Evolutionary conservation across 2,113 vertebrate species (phyloP), one percentile per base, ranked within the genome.

Genomic region (Euleptes europaea): DNA sequence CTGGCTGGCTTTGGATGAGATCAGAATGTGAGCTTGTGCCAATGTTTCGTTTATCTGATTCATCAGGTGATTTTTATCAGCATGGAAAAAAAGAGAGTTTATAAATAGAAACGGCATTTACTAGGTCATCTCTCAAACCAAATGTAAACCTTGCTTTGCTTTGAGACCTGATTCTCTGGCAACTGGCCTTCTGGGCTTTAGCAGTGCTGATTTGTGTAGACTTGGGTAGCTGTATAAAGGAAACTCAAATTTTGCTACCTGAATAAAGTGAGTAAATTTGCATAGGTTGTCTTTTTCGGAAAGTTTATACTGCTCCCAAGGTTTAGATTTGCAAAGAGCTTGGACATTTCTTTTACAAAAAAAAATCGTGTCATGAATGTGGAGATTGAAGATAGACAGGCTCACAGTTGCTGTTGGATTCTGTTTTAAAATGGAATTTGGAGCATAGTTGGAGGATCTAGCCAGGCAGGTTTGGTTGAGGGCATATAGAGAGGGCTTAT

Each of bases 1-100:
- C 40, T 26, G 86, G 70, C 82, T 86, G 65, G 87, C 72, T 88
- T 15, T 0, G 28, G 60, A 73, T 93, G 95, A 95, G 92, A 80
- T 93, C 91, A 92, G 90, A 84, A 47, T 0, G 0, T 81, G 85
- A 66, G 92, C 82, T 77, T 89, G 73, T 82, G 93, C 92, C 88
- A 88, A 85, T 78, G 83, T 44, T 89, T 75, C 78, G 69, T 67
- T 74, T 47, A 74, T 86, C 84, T 66, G 88, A 90, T 89, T 88
- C 91, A 88, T 90, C 90, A 89, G 88, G 84, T 92, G 84, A 87
- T 78, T 77, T 67, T 72, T 75, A 28, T 78, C 15, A 76, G 1
- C 5, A n/a, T 79, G 85, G 82, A 88, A 21, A 31, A n/a, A 49
- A 13, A 44, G 11, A 35, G 15, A 42, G 72, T 78, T 31, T 88